phyloP scores from a whole-genome alignment of 2,797 vertebrate genomes.

The Micrastur ruficollis region DNA sequence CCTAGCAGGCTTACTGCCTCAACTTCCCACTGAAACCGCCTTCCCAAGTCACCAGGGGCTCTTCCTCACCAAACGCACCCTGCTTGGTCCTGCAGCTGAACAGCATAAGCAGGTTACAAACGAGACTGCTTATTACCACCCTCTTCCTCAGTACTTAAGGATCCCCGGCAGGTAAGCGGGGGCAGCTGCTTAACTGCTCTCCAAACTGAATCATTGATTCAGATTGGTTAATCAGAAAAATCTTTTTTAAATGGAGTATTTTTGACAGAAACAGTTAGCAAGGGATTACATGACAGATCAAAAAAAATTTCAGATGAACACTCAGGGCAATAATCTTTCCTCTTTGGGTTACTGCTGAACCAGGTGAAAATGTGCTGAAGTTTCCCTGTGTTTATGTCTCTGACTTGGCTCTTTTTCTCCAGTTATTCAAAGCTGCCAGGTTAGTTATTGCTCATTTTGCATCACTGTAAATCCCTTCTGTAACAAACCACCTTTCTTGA shows the following conservation, averaged over 20 bases:
- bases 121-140: not conserved
- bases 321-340: not conserved
- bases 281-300: not conserved
- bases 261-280: not conserved
- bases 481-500: not conserved
- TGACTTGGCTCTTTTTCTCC: not conserved
- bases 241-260: not conserved
- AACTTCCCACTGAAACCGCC: not conserved
- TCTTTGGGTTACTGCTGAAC: not conserved
- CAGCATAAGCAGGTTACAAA: not conserved
- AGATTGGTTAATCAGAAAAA: not conserved
- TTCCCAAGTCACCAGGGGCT: not conserved
- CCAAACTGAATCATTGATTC: not conserved
- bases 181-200: not conserved
- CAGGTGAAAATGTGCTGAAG: not conserved
- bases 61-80: not conserved
- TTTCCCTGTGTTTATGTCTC: not conserved
- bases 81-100: not conserved
- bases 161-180: not conserved
- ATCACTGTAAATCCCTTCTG: not conserved
- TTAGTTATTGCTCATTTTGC: not conserved
- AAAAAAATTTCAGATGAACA: not conserved
- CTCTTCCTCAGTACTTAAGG: not conserved
- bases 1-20: not conserved
- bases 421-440: not conserved